These are phyloP conservation scores for Morone chrysops DNA, from an alignment of 2,113 vertebrate genomes.

Conservation along the genomic window DNA sequence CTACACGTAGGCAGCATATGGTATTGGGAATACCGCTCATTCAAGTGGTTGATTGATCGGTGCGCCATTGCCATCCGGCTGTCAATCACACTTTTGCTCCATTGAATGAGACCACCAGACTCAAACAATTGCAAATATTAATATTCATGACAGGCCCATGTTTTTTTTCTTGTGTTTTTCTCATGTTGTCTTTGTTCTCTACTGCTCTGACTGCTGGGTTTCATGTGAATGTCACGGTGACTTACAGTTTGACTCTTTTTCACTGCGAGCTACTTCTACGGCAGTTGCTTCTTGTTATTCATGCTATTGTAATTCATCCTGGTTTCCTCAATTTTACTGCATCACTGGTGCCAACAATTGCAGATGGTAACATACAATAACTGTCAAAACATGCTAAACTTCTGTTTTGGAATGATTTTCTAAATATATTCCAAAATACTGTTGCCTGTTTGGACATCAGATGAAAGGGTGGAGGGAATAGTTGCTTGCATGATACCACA, in stretches of 20 bases:
- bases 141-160: conserved; percentile 62
- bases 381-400: neutral
- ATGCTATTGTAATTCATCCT: neutral
- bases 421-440: neutral
- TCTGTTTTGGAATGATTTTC: neutral
- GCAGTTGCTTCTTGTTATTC: conserved; percentile 26
- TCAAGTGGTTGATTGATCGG: conserved; percentile 70
- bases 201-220: conserved; percentile 9
- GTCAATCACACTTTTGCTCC: conserved; percentile 67
- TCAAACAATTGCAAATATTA: conserved; percentile 52
- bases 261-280: neutral
- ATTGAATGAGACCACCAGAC: conserved; percentile 48
- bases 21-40: conserved; percentile 62
- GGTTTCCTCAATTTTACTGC: conserved; percentile 3
- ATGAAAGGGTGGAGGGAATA: neutral
- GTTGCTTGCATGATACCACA: conserved; percentile 9
- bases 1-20: conserved; percentile 73
- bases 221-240: conserved; percentile 49
- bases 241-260: conserved; percentile 31
- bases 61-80: conserved; percentile 50
- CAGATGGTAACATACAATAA: conserved; percentile 1
- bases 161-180: conserved; percentile 32
- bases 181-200: conserved; percentile 43
- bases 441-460: neutral
- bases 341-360: neutral